A percentile compares a stretch with the other conserved stretches of the same genome.
These are phyloP conservation scores for Gisinianus flammeolus DNA, from an alignment of 2,888 invertebrate genomes.

Conservation along the genomic window DNA sequence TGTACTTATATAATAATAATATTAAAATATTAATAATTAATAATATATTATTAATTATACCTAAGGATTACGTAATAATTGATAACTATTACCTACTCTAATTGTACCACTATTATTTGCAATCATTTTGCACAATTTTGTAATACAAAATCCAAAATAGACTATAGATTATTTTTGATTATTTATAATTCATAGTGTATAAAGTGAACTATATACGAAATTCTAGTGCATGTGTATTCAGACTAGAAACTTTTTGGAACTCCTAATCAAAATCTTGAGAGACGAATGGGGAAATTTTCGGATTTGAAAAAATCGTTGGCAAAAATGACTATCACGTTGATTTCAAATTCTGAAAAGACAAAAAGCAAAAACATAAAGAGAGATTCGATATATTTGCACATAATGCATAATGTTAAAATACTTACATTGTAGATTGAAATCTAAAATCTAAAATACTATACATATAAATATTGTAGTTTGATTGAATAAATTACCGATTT, in stretches of 20 bases:
- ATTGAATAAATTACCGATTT: slow-evolving; percentile 74
- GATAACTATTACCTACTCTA: no score
- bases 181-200: no score
- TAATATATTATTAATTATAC: no score
- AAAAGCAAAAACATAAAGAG: slow-evolving; percentile 17
- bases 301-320: slow-evolving; percentile 91
- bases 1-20: no score
- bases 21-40: no score
- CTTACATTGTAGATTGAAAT: background rate
- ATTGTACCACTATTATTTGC: no score
- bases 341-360: slow-evolving; percentile 85
- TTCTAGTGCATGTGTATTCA: no score
- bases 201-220: no score
- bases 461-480: background rate
- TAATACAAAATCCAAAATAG: no score
- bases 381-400: background rate
- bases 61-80: no score
- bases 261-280: slow-evolving; percentile 65
- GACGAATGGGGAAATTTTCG: slow-evolving; percentile 86
- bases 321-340: slow-evolving; percentile 90
- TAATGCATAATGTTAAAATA: background rate
- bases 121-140: no score
- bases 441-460: background rate
- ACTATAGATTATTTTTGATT: no score
- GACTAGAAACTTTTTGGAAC: background rate